Evolutionary conservation across 2,888 invertebrate species (phyloP).

Genomic region (Camptogramma bilineatum): DNA sequence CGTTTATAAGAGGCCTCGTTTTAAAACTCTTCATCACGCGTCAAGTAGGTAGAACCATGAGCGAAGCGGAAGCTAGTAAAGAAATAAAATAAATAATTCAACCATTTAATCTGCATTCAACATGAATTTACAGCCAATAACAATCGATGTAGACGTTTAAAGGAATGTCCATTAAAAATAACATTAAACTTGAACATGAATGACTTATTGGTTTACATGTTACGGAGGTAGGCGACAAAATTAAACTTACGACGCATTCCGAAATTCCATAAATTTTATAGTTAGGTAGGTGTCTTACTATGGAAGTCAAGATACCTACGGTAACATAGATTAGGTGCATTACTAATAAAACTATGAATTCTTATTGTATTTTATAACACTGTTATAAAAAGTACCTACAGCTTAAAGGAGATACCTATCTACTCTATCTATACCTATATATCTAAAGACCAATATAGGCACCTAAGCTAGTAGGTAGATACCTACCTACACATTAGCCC

Average conservation of each 20-base stretch:
- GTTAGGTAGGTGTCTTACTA: slow-evolving; percentile 1
- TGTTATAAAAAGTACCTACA: too few species aligned
- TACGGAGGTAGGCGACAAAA: slow-evolving; percentile 38
- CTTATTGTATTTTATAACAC: too few species aligned
- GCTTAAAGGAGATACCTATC: too few species aligned
- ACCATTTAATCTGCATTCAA: background rate
- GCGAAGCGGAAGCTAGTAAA: background rate
- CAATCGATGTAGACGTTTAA: slow-evolving; percentile 14
- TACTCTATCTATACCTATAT: too few species aligned
- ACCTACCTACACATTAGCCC: too few species aligned
- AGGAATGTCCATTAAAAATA: slow-evolving; percentile 27
- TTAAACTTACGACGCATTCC: slow-evolving; percentile 46
- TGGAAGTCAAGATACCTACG: background rate
- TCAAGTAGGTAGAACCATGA: background rate
- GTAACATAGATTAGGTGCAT: background rate
- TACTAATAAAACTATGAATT: background rate
- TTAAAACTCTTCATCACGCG: background rate
- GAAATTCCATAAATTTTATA: slow-evolving; percentile 41
- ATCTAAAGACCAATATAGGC: too few species aligned
- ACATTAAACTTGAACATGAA: slow-evolving; percentile 32
- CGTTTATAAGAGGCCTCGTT: too few species aligned
- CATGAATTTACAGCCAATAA: slow-evolving; percentile 19
- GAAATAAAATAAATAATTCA: background rate
- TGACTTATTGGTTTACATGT: slow-evolving; percentile 40
- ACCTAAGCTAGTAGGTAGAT: too few species aligned